Evolutionary conservation across 2,113 vertebrate species (phyloP).

Genomic region (Poecilia latipinna): DNA sequence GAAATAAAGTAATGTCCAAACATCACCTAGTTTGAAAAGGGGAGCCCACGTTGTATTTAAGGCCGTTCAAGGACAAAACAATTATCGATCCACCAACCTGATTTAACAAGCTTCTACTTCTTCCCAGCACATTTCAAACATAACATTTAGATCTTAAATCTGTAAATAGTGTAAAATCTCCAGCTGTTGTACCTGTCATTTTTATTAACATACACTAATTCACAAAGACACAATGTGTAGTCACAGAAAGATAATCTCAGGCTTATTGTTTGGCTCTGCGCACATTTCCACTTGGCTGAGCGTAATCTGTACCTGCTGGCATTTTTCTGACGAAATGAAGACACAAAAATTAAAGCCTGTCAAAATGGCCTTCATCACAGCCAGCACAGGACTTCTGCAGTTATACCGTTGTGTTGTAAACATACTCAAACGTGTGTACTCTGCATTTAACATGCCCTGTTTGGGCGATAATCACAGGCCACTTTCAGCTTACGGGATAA

Average conservation of each 20-base stretch:
- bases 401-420: no score
- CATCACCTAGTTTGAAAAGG: no score
- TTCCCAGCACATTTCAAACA: no score
- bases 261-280: neutral
- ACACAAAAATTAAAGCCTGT: neutral
- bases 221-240: neutral
- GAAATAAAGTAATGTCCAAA: no score
- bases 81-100: no score
- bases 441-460: neutral
- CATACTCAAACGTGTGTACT: neutral
- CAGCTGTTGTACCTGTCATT: no score
- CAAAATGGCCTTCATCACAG: neutral
- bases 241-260: neutral
- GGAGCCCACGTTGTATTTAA: no score
- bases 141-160: no score
- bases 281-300: slow-evolving; percentile 7
- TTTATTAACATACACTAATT: neutral
- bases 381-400: neutral
- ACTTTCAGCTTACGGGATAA: neutral
- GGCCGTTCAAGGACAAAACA: no score
- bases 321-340: neutral
- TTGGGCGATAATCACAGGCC: neutral
- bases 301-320: neutral
- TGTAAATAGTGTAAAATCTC: no score
- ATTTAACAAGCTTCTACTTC: no score